These are phyloP conservation scores for Lymantria monacha DNA, from an alignment of 2,888 invertebrate genomes.

Conservation along the genomic window DNA sequence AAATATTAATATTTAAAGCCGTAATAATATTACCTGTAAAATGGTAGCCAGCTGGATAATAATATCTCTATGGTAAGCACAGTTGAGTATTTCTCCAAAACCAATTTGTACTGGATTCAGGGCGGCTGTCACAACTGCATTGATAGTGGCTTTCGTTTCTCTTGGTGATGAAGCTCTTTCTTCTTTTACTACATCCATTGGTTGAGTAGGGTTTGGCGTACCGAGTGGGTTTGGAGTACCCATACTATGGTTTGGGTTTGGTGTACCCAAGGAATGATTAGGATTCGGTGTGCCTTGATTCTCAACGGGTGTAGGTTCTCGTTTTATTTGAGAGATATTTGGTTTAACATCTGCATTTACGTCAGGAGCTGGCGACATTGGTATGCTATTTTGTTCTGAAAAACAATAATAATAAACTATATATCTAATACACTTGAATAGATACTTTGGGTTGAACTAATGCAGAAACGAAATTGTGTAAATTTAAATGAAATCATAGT, in stretches of 20 bases:
- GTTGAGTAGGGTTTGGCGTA: slow-evolving; percentile 61
- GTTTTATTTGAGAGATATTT: slow-evolving; percentile 74
- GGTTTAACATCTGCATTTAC: slow-evolving; percentile 64
- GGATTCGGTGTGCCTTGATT: slow-evolving; percentile 72
- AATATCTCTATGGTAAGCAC: slow-evolving; percentile 94
- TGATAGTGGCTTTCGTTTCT: slow-evolving; percentile 58
- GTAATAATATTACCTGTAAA: slow-evolving; percentile 88
- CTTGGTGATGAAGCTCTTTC: slow-evolving; percentile 59
- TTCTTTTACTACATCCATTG: slow-evolving; percentile 68
- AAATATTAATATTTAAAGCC: no score
- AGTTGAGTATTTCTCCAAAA: slow-evolving; percentile 92
- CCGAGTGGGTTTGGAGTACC: slow-evolving; percentile 70
- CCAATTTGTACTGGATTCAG: slow-evolving; percentile 85
- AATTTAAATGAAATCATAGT: no score
- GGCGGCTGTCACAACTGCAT: slow-evolving; percentile 60
- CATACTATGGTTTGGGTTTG: slow-evolving; percentile 64
- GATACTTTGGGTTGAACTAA: no score
- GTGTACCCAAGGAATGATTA: slow-evolving; percentile 67
- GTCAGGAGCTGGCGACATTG: slow-evolving; percentile 69
- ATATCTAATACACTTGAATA: no score
- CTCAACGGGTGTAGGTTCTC: slow-evolving; percentile 67
- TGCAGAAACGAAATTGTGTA: no score
- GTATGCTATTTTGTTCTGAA: slow-evolving; percentile 52
- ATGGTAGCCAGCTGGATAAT: slow-evolving; percentile 90
- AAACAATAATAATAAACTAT: neutral